Conservation (phyloP, 2,797 vertebrate species). For the Danio kyathit region DNA sequence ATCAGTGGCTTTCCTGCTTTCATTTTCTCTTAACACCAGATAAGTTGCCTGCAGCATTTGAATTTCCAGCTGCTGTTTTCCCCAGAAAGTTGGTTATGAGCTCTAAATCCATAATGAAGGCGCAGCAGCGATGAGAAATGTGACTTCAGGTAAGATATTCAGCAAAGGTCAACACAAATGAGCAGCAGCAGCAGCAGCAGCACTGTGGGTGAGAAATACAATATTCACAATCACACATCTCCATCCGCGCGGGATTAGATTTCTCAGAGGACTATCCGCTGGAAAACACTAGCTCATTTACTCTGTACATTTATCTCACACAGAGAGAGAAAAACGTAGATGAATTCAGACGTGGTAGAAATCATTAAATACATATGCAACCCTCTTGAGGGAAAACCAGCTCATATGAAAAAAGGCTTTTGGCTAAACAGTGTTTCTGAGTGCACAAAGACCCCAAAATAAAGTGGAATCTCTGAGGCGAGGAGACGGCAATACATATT, state of each 20-base stretch:
- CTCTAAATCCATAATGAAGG: background rate
- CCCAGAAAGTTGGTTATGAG: background rate
- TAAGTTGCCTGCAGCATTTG: background rate
- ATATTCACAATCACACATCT: constrained; percentile 1
- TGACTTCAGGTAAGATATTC: background rate
- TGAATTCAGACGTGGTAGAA: background rate
- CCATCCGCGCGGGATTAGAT: background rate
- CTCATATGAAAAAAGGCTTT: background rate
- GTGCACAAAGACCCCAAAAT: constrained; percentile 13
- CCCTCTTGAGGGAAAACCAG: background rate
- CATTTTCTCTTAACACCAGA: background rate
- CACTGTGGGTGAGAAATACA: background rate
- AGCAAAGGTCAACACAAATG: constrained; percentile 4
- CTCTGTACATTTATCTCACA: background rate
- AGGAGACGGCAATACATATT: constrained; percentile 25
- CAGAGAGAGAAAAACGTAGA: background rate
- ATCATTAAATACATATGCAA: background rate
- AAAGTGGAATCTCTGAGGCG: constrained; percentile 27
- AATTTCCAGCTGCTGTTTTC: background rate
- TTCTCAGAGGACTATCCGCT: background rate
- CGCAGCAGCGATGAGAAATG: background rate
- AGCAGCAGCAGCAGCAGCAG: too few relatives aligned
- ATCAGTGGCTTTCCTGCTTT: background rate
- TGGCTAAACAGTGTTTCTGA: background rate
- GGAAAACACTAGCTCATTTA: constrained; percentile 3